These are phyloP conservation scores for Epistrophe eligans DNA, from an alignment of 2,888 invertebrate species.

Conservation along the genomic window DNA sequence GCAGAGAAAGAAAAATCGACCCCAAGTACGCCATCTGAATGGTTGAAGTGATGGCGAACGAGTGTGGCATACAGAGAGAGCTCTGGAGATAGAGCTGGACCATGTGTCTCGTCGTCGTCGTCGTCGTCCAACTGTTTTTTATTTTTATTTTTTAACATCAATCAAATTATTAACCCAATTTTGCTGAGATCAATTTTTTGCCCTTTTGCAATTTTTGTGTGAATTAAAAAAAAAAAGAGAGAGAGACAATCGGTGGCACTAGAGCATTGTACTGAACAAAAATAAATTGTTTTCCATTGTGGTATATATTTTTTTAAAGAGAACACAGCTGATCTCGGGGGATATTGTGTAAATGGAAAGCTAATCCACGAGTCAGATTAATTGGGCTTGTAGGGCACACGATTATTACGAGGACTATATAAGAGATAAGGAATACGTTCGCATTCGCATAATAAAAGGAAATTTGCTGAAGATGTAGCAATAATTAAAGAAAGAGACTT, in stretches of 20 bases:
- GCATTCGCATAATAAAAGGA: not conserved
- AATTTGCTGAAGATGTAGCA: constrained; percentile 6
- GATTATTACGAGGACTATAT: constrained; percentile 26
- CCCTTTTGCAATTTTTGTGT: constrained; percentile 76
- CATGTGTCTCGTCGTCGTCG: constrained; percentile 29
- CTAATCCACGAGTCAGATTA: constrained; percentile 61
- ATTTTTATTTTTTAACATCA: constrained; percentile 55
- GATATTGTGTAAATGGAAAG: constrained; percentile 45
- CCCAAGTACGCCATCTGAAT: constrained; percentile 64
- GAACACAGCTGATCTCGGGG: constrained; percentile 60
- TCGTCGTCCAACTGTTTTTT: not conserved
- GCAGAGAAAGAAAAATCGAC: constrained; percentile 34
- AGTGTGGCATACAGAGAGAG: constrained; percentile 50
- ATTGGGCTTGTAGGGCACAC: constrained; percentile 71
- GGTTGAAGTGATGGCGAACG: constrained; percentile 61
- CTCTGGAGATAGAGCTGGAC: constrained; percentile 18
- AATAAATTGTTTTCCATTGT: not conserved
- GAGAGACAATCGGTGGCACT: constrained; percentile 68
- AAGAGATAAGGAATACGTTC: constrained; percentile 39
- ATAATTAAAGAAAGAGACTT: constrained; percentile 30
- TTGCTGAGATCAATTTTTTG: constrained; percentile 72
- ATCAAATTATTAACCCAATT: constrained; percentile 76
- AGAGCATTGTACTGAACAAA: constrained; percentile 45
- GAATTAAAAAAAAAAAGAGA: constrained; percentile 43
- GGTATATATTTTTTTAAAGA: not conserved